Percentiles rank a stretch among this genome's conserved stretches.
These are phyloP conservation scores for Gila orcuttii DNA, from an alignment of 2,113 vertebrate species.

Conservation along the genomic window DNA sequence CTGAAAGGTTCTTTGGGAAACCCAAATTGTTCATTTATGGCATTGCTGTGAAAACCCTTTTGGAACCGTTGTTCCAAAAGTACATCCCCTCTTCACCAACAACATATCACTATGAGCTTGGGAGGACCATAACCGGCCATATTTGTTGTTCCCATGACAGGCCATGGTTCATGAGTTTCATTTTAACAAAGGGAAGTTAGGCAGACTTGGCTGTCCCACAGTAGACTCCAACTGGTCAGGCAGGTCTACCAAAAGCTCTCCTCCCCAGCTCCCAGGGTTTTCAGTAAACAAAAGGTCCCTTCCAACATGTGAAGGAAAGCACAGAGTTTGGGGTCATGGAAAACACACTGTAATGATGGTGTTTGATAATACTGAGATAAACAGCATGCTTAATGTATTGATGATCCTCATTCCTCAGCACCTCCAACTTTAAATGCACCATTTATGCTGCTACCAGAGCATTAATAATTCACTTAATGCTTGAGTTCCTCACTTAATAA, in stretches of 20 bases:
- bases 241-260: slow-evolving; percentile 62
- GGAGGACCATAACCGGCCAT: slow-evolving; percentile 59
- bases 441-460: slow-evolving; percentile 3
- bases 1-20: not conserved
- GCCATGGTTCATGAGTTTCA: slow-evolving; percentile 68
- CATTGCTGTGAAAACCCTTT: not conserved
- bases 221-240: slow-evolving; percentile 75
- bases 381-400: slow-evolving; percentile 24
- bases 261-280: slow-evolving; percentile 49
- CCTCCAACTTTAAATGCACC: slow-evolving; percentile 36
- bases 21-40: not conserved
- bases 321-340: slow-evolving; percentile 19
- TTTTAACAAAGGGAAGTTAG: slow-evolving; percentile 74
- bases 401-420: slow-evolving; percentile 20
- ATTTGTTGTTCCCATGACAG: slow-evolving; percentile 58
- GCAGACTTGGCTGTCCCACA: slow-evolving; percentile 73
- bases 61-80: not conserved
- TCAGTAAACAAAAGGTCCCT: slow-evolving; percentile 61
- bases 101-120: slow-evolving; percentile 60
- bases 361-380: slow-evolving; percentile 32
- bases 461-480: slow-evolving; percentile 42
- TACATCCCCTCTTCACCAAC: slow-evolving; percentile 63
- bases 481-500: slow-evolving; percentile 22
- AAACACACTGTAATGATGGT: slow-evolving; percentile 17
- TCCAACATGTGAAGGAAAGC: slow-evolving; percentile 36